phyloP scores from a whole-genome alignment of 23 tunicate species.

The Ciona savignyi region DNA sequence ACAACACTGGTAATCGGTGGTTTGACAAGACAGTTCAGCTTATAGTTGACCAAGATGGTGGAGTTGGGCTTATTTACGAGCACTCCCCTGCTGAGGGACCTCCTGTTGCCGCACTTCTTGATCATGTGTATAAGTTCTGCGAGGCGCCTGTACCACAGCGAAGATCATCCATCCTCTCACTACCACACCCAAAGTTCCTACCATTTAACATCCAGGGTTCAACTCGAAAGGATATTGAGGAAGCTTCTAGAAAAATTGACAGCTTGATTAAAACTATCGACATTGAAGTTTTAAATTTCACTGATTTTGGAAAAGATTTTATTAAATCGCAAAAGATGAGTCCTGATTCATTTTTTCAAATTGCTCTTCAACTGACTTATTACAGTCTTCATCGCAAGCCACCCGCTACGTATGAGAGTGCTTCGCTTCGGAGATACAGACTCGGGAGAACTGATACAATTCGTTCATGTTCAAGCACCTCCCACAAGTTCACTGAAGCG shows the following conservation, averaged over 20 bases:
- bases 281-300: conserved; percentile 30
- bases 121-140: conserved; percentile 61
- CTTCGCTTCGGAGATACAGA: conserved; percentile 53
- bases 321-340: conserved; percentile 70
- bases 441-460: conserved; percentile 78
- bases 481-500: conserved; percentile 44
- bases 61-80: conserved; percentile 78
- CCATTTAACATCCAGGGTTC: conserved; percentile 33
- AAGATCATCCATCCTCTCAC: conserved; percentile 11
- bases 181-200: conserved; percentile 48
- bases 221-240: conserved; percentile 20
- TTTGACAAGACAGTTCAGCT: conserved; percentile 87
- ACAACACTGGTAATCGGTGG: conserved; percentile 70
- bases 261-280: conserved; percentile 2
- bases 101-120: conserved; percentile 70
- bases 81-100: conserved; percentile 94
- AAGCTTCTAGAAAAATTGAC: conserved; percentile 38
- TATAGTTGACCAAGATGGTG: conserved; percentile 64
- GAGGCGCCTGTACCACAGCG: conserved; percentile 29
- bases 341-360: conserved; percentile 82
- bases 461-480: conserved; percentile 46
- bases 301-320: conserved; percentile 73
- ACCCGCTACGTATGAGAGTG: conserved; percentile 89
- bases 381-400: conserved; percentile 37
- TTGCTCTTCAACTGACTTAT: conserved; percentile 74